Conservation (phyloP, 2,113 vertebrate genomes). For the Eonycteris spelaea region DNA sequence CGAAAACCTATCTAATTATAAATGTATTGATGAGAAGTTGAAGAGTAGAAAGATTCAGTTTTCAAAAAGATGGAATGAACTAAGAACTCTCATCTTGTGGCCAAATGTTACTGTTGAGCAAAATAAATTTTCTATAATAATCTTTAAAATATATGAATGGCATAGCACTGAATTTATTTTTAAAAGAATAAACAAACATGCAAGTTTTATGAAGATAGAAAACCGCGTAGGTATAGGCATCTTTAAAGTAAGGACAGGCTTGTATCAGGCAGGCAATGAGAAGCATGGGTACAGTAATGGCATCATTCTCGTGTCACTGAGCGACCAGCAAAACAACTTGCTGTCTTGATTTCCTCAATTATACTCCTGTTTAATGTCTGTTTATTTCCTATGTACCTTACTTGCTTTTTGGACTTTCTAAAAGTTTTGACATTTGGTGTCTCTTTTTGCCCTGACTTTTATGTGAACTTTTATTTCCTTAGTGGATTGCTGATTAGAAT, state of each 20-base stretch:
- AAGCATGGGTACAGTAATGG: not conserved
- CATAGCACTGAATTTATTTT: not conserved
- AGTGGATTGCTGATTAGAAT: not conserved
- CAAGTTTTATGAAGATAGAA: not conserved
- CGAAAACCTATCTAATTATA: not conserved
- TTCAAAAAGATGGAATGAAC: not conserved
- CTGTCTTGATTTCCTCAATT: not conserved
- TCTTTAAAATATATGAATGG: not conserved
- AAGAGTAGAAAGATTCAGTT: not conserved
- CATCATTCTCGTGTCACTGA: not conserved
- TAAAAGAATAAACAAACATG: not conserved
- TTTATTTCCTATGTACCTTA: not conserved
- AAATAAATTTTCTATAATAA: not conserved
- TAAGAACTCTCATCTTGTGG: not conserved
- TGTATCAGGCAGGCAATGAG: not conserved
- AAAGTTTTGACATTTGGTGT: not conserved
- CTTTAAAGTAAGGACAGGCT: not conserved
- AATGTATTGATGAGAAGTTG: not conserved
- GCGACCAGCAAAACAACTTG: not conserved
- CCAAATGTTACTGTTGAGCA: not conserved
- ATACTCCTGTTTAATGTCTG: not conserved
- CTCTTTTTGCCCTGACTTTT: not conserved
- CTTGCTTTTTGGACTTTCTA: not conserved
- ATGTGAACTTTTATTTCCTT: not conserved
- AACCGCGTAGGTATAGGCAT: not conserved